Conservation (phyloP, 2,797 vertebrate species). For the Hafferia zeledoni region DNA sequence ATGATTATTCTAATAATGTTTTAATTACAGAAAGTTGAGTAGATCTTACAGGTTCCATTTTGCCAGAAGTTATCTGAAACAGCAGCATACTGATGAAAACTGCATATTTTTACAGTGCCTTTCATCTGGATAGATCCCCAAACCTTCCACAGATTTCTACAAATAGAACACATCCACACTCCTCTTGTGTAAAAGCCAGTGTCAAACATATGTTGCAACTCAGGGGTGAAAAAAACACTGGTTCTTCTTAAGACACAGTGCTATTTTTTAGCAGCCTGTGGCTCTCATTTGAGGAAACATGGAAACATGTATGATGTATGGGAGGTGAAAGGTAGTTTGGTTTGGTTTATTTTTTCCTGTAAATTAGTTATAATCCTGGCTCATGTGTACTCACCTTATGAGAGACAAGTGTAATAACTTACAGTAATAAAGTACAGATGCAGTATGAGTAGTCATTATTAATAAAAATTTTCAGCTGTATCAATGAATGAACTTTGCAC, state of each 20-base stretch:
- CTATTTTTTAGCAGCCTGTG: not conserved
- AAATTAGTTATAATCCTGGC: not conserved
- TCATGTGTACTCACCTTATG: not conserved
- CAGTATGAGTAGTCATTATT: not conserved
- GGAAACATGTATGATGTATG: not conserved
- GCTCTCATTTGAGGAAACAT: not conserved
- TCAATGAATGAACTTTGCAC: not conserved
- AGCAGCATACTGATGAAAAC: not conserved
- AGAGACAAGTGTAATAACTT: not conserved
- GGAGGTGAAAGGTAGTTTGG: not conserved
- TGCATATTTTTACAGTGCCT: not conserved
- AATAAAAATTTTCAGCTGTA: not conserved
- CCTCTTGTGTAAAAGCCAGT: not conserved
- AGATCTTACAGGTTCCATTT: not conserved
- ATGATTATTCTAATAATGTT: not conserved
- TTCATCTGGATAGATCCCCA: not conserved
- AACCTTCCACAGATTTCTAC: not conserved
- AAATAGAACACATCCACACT: not conserved
- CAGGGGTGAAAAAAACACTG: not conserved
- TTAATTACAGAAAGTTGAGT: slow-evolving; percentile 17
- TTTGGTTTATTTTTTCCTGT: not conserved
- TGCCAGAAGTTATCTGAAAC: not conserved
- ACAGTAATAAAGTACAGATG: not conserved
- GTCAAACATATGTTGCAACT: not conserved
- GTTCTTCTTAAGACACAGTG: not conserved